Evolutionary conservation across 2,797 vertebrate species (phyloP), one percentile per base, ranked within the genome.

Genomic region (Sciaenops ocellatus): DNA sequence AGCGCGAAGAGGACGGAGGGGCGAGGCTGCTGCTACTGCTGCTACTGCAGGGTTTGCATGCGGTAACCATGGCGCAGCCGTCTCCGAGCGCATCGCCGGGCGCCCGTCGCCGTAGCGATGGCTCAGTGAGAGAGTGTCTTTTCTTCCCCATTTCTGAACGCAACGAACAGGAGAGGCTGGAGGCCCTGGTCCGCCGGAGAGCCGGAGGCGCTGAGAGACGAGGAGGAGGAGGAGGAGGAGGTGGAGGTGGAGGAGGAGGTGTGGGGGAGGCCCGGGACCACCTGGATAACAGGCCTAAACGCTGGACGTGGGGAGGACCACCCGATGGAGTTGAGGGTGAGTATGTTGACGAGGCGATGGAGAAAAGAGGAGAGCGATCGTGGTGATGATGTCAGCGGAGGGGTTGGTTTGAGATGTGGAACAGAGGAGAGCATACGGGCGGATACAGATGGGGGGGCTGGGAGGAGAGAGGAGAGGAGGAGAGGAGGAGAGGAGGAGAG

Each of bases 131-230:
- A 93, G 95, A 96, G 76, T 94, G 79, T 92, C 94, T 96, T 13
- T 95, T 96, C 82, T 95, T 95, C 85, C 95, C 95, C 50, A 89
- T 96, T 57, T 94, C 93, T 52, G 96, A 96, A 95, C 94, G 95
- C 74, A 95, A 96, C 59, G 95, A 95, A 86, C 95, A 99, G 98
- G 98, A 98, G 88, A 95, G 97, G 78, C 96, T 99, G 92, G 98
- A 98, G 95, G 97, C 97, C 44, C 96, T 99, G 95, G 97, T 99
- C 87, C 96, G 96, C 42, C 91, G 97, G 74, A 84, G 97, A 97
- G 87, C 95, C 90, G 85, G 95, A 93, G 65, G 95, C 87, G 81
- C 95, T 89, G 94, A 95, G 20, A 78, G 65, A 60, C 70, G 84
- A 50, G 75, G 84, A 52, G 80, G 76, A 59, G 84, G 81, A n/a